Evolutionary conservation across 2,888 invertebrate genomes (phyloP), one percentile per base, ranked within the genome.

Genomic region (Tryphoninae sp.): DNA sequence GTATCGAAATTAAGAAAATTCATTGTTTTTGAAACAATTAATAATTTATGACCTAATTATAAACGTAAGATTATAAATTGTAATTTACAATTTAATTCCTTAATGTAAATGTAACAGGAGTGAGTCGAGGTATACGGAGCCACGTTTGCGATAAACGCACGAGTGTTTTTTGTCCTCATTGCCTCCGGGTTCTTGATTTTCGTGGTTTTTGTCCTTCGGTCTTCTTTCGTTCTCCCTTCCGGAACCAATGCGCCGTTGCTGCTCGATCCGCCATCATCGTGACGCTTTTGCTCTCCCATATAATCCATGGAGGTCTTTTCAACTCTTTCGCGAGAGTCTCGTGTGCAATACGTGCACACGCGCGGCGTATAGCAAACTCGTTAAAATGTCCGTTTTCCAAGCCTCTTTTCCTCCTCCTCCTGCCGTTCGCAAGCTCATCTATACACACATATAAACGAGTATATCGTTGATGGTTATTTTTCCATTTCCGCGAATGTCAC

Each of bases 401-500:
- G 45, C 26, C 53, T 62, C 73, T 73, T 75, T 49, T 42, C 40
- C 45, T 8, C 45, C 65, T 33, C 33, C 26, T 4, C 26, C 26
- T 4, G 1, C 13, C 45, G 45, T 13, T 45, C 45, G 13, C 13
- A 45, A 45, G 45, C 45, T 13, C 45, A 45, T 13, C 9, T 45
- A 45, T 13, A 33, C 33, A 33, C 9, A 22, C 23, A 55, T 23
- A 22, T 55, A 22, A 3, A 26, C 3, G 3, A 9, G 11, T n/a
- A 55, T 40, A 69, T 11, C 42, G 75, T 62, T 62, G 77, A 62
- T 19, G 23, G 62, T 42, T 77, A 77, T 77, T 77, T 77, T 77
- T 77, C 62, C 69, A 77, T 77, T 77, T 77, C 77, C 69, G 53
- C 69, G 76, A 77, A 69, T 69, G 62, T 45, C 59, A 49, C 33